Base-by-base conservation (phyloP, 1,140 invertebrate genomes). In the Formica selysi region DNA sequence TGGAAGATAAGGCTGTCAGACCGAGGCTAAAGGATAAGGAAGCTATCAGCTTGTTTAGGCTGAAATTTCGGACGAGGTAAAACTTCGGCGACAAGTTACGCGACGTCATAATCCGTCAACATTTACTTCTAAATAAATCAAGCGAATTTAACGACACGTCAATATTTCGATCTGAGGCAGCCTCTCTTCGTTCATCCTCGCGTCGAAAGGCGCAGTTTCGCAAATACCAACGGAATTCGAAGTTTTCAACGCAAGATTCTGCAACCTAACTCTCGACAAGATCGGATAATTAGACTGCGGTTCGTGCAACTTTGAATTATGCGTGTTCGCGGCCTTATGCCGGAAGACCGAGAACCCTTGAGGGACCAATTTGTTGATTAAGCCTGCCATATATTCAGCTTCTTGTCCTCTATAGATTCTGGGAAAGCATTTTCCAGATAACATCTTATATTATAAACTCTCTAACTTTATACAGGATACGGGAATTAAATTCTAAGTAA, bases 221-320 rank as follows among this genome's bases (percentile, higher is more conserved):
- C 67, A 38, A 76, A 84, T 51, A 51, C 79, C 64, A 81, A 83
- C 84, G 32, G 59, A 83, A 85, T 81, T 87, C 84, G 57, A 91
- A 93, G 92, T 93, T 93, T 91, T 88, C 87, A 73, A 26, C 68
- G 48, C 48, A 26, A 57, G 67, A 51, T 71, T 59, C 71, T 68
- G 48, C 73, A 74, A 84, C 89, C 74, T 74, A 93, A 92, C 83
- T 93, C 86, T 71, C 87, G 89, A 92, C 93, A 92, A 94, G 93
- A 93, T 94, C 91, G 87, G 90, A 90, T 95, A 95, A 95, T 95
- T 95, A 95, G 91, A 95, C 90, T 92, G 91, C 89, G 92, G 91
- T 87, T 89, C 88, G 85, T 84, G 89, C 91, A 94, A 94, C 92
- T 94, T 94, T 94, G 94, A 94, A 94, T 94, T 94, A 94, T 93